Evolutionary conservation across 2,888 invertebrate species (phyloP).

Genomic region (Congeria kusceri): DNA sequence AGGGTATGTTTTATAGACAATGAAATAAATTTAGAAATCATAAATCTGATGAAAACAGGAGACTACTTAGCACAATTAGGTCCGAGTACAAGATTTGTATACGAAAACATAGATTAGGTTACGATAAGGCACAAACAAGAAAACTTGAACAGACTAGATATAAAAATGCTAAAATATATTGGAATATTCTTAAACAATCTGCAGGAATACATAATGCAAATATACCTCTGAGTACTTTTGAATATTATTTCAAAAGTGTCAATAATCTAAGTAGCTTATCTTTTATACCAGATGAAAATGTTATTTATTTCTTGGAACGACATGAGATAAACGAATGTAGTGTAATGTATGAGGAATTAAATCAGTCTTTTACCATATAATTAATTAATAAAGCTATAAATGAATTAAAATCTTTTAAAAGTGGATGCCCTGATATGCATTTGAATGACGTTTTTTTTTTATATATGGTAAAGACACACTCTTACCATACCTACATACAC

Average conservation of each 20-base stretch:
- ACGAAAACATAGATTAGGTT: conserved; percentile 5
- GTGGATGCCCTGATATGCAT: background rate
- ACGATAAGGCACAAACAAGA: conserved; percentile 16
- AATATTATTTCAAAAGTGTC: no score
- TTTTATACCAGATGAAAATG: conserved; percentile 21
- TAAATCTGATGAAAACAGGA: no score
- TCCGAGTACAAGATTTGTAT: conserved; percentile 17
- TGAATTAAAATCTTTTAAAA: background rate
- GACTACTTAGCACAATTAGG: no score
- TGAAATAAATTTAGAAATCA: conserved; percentile 21
- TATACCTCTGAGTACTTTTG: conserved; percentile 13
- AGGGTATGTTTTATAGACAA: background rate
- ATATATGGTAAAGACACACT: background rate
- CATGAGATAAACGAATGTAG: conserved; percentile 9
- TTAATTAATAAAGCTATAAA: conserved; percentile 13
- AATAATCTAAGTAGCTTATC: conserved; percentile 13
- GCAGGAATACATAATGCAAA: conserved; percentile 20
- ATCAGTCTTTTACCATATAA: background rate
- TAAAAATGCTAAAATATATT: background rate
- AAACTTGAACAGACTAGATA: no score
- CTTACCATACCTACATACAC: background rate
- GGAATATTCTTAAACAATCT: conserved; percentile 13
- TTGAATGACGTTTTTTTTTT: conserved; percentile 14
- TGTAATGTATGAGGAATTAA: no score
- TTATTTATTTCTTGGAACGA: conserved; percentile 12